phyloP scores from a whole-genome alignment of 2,888 invertebrate species.

The Campoplex nolae region DNA sequence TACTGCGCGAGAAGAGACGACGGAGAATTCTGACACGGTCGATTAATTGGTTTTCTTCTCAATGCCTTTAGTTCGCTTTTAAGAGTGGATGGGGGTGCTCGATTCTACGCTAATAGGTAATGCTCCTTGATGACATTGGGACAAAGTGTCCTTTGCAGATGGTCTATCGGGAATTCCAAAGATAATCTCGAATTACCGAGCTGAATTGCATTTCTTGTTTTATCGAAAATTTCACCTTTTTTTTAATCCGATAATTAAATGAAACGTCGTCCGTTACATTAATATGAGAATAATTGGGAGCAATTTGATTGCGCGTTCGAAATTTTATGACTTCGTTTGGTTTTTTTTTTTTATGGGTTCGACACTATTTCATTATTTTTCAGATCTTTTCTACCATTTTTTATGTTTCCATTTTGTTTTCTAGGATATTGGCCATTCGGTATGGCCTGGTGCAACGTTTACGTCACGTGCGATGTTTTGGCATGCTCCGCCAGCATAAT shows the following conservation, averaged over 20 bases:
- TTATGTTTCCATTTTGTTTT: constrained; percentile 72
- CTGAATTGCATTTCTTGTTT: neutral
- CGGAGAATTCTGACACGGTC: constrained; percentile 32
- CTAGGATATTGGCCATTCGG: constrained; percentile 97
- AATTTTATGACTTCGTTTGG: neutral
- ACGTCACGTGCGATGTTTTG: constrained; percentile 97
- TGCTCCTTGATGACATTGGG: constrained; percentile 19
- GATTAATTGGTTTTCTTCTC: constrained; percentile 58
- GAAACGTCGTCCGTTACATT: neutral
- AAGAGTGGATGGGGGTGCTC: neutral
- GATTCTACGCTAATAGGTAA: constrained; percentile 10
- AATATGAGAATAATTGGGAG: neutral
- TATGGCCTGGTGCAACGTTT: constrained; percentile 96
- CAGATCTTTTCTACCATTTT: neutral
- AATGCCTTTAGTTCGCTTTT: constrained; percentile 28
- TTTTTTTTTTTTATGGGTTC: neutral
- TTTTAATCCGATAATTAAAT: neutral
- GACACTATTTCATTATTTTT: neutral
- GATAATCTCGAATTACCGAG: neutral
- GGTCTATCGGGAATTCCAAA: constrained; percentile 8
- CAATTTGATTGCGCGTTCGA: neutral
- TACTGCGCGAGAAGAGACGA: constrained; percentile 24
- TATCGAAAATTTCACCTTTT: neutral
- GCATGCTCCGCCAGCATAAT: constrained; percentile 98
- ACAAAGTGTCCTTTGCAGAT: constrained; percentile 15